Base-by-base conservation (phyloP, 2,797 vertebrate genomes). In the Muscicapa comitata region DNA sequence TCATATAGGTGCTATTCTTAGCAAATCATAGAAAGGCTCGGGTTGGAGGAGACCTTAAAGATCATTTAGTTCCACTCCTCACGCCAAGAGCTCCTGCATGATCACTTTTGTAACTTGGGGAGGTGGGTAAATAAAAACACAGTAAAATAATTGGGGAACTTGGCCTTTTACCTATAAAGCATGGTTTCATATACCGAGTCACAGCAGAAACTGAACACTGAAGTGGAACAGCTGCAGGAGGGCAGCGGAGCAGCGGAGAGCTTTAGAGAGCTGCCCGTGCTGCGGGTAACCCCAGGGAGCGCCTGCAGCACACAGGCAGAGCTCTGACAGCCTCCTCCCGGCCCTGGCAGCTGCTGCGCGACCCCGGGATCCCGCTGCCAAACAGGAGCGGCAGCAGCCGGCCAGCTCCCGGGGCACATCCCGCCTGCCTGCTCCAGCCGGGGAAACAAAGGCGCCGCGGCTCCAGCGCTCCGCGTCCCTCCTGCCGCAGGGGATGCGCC, bases 321-420 rank as follows among this genome's bases (percentile, higher is more conserved):
- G 48, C 5, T 23, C 59, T 1, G 37, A 28, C 24, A 23, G 13
- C 19, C 40, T 24, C 6, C 91, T 35, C 40, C 79, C 26, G 9
- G 4, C 53, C 61, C 84, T 3, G 86, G 4, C 40, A 61, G 73
- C 76, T 38, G 73, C 53, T 0, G 50, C 10, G 25, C 0, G 10
- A 25, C 57, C 4, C 40, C 7, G 5, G 9, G 15, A n/a, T 2
- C n/a, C 11, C 1, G 0, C 10, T 0, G 51, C 45, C 26, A 0
- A 28, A 2, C 1, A 1, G 65, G 25, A 19, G 7, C 11, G 1
- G 10, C 53, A 6, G 50, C 59, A 8, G 7, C 6, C 2, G 23
- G 66, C 54, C 59, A 33, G 9, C 0, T 15, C 10, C 8, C 25
- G 4, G 0, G 55, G 23, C 54, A 8, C 61, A 38, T 70, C 71